Conservation (phyloP, 1,140 invertebrate genomes). For the Drosophila melanogaster region Release_6_plus_ISO1_MT NT_033779.5:16058001-16058500, state of each 20-base stretch:
- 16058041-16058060: neutral
- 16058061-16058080: conserved; percentile 11
- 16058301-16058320: no score
- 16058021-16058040: conserved; percentile 4
- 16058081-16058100: conserved; percentile 3
- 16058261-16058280: no score
- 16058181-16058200: no score
- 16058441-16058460: conserved; percentile 43
- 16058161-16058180: neutral
- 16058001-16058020: conserved; percentile 40
- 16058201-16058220: no score
- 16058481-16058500: conserved; percentile 22
- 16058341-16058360: neutral
- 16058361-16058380: neutral
- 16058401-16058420: neutral
- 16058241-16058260: no score
- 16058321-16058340: no score
- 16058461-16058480: conserved; percentile 12
- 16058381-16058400: neutral
- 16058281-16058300: no score
- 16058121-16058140: neutral
- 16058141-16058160: neutral
- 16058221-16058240: no score
- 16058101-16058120: neutral
- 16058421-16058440: conserved; percentile 19